Evolutionary conservation across 1,140 invertebrate genomes (phyloP).

Genomic region (Drosophila ironensis): DNA sequence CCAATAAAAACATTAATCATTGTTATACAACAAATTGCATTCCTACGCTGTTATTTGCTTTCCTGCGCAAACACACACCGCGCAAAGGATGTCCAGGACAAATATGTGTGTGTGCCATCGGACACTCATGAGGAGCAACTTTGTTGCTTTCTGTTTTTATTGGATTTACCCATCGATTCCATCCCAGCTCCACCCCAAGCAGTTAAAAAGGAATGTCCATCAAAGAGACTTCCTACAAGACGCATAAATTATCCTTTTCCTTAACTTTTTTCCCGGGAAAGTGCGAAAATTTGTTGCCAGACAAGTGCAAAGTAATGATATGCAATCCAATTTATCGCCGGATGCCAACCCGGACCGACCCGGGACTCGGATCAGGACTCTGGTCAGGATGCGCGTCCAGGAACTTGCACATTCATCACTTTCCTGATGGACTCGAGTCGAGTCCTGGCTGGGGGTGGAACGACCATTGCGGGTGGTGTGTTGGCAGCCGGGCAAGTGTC

Average conservation of each 20-base stretch:
- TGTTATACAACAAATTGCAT: conserved; percentile 58
- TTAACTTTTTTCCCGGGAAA: conserved; percentile 33
- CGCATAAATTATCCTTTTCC: conserved; percentile 78
- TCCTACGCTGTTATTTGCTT: conserved; percentile 51
- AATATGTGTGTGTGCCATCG: conserved; percentile 73
- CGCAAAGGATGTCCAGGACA: conserved; percentile 12
- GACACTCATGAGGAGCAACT: conserved; percentile 43
- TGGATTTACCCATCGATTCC: conserved; percentile 47
- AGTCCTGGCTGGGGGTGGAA: not conserved
- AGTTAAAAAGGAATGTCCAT: conserved; percentile 62
- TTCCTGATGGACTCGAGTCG: conserved; percentile 57
- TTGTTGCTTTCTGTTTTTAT: conserved; percentile 56
- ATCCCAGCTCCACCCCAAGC: conserved; percentile 20
- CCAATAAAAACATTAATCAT: conserved; percentile 63
- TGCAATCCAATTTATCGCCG: conserved; percentile 73
- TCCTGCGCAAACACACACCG: not conserved
- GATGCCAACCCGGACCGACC: conserved; percentile 28
- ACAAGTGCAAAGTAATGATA: conserved; percentile 80
- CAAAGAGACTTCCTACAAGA: conserved; percentile 43
- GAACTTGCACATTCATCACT: conserved; percentile 81
- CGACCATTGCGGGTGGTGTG: not conserved
- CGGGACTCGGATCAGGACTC: conserved; percentile 38
- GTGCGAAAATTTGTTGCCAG: conserved; percentile 70
- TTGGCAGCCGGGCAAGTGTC: conserved; percentile 50
- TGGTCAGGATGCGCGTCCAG: conserved; percentile 20